Base-by-base conservation (phyloP, 2,113 vertebrate genomes). In the Callorhinus ursinus region DNA sequence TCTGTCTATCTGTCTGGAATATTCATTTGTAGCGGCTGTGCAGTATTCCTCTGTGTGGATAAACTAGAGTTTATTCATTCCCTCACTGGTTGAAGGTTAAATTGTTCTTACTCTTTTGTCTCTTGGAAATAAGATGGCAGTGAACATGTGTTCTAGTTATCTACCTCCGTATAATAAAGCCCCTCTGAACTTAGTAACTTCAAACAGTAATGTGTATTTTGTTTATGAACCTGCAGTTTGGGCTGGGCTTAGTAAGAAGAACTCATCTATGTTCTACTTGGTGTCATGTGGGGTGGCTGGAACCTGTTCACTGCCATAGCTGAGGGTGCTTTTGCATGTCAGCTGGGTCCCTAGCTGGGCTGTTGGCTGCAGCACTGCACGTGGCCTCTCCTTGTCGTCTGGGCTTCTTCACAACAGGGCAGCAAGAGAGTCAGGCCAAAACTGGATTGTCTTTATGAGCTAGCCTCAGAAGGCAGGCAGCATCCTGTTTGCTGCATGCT, bases 361-460 rank as follows among this genome's bases (percentile, higher is more conserved):
- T n/a, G 8, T 13, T 6, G 22, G 15, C 18, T 4, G 2, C 26
- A 71, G 76, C 19, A 5, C 55, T 1, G 0, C 1, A 0, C 0
- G 0, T 21, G 63, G 57, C 51, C 26, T 11, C 72, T 18, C 71
- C 21, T 0, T 2, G 7, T 86, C 72, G 36, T 42, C 80, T 63
- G 24, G 24, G 28, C 88, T 49, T 90, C 57, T 61, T 63, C 12
- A 18, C 28, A 3, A 0, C 11, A 0, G n/a, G 85, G 51, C 4
- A 3, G 6, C 12, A 9, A 24, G 69, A 2, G 57, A 76, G 49
- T 31, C 61, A 36, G 69, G 46, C 49, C 15, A 2, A 1, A 36
- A 9, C 74, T 4, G 7, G 26, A 2, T 26, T 6, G 42, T 71
- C 4, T 14, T 46, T 5, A 1, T 3, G 53, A 18, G 33, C 16